Conservation (phyloP, 2,113 vertebrate genomes). For the Camelus dromedarius region DNA sequence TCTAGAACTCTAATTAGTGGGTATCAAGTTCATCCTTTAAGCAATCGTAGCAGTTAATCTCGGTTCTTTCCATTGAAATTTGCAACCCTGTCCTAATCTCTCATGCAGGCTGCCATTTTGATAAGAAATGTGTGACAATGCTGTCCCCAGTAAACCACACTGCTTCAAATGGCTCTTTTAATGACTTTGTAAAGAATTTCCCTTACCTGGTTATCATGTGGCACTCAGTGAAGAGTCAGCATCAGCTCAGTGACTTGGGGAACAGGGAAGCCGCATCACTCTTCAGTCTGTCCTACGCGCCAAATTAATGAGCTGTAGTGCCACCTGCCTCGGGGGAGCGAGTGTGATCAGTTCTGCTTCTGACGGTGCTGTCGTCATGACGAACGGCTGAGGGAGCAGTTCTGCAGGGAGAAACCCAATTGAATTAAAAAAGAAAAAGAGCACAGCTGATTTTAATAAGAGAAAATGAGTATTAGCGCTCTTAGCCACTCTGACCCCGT, state of each 20-base stretch:
- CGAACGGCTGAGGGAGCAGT: not conserved
- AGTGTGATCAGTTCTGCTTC: not conserved
- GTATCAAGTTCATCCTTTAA: not conserved
- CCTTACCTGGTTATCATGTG: not conserved
- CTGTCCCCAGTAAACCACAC: not conserved
- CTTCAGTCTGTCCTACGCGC: not conserved
- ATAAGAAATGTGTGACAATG: not conserved
- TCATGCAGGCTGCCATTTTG: not conserved
- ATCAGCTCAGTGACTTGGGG: not conserved
- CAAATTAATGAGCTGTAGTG: slow-evolving; percentile 46
- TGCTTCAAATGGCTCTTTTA: not conserved
- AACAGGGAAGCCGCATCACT: not conserved
- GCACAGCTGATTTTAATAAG: not conserved
- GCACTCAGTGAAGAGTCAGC: not conserved
- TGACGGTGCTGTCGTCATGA: not conserved
- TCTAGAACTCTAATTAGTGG: not conserved
- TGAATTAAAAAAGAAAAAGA: not conserved
- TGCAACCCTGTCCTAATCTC: not conserved
- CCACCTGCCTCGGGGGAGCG: not conserved
- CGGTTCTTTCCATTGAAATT: not conserved
- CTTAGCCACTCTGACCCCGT: not conserved
- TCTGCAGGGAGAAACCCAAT: not conserved
- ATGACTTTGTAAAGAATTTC: not conserved
- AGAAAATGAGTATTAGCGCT: not conserved
- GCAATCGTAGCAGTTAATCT: not conserved